These are phyloP conservation scores for Latrodectus elegans DNA, from an alignment of 2,888 invertebrate species.

Conservation along the genomic window DNA sequence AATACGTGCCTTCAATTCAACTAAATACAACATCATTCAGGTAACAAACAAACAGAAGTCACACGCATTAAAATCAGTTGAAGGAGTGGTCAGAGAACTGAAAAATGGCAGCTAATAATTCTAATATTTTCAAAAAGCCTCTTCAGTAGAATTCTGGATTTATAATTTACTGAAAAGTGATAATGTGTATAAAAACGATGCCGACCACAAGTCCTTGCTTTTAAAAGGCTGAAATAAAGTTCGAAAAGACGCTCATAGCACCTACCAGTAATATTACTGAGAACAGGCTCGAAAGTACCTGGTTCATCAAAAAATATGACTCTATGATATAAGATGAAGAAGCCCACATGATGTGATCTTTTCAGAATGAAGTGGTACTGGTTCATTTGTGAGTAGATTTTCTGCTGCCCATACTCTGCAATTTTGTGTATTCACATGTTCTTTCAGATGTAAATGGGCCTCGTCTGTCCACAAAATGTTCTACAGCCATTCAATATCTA, in stretches of 20 bases:
- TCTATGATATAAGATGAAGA: not conserved
- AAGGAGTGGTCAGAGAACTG: not conserved
- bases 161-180: constrained; percentile 2
- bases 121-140: not conserved
- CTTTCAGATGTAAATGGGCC: not conserved
- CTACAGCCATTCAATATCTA: not conserved
- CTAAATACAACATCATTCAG: constrained; percentile 10
- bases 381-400: not conserved
- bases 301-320: not conserved
- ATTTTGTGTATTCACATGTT: not conserved
- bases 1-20: constrained; percentile 15
- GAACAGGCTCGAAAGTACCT: not conserved
- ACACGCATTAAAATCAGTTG: not conserved
- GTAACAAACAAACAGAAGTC: constrained; percentile 13
- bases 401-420: not conserved
- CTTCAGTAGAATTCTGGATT: constrained; percentile 1
- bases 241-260: constrained; percentile 5
- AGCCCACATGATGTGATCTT: constrained; percentile 10
- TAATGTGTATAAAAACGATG: constrained; percentile 9
- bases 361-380: constrained; percentile 13
- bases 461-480: constrained; percentile 3
- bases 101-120: constrained; percentile 6
- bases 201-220: not conserved
- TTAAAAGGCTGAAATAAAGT: not conserved
- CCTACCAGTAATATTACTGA: constrained; percentile 3